Conservation (phyloP, 1,140 invertebrate genomes). For the Delia radicum region DNA sequence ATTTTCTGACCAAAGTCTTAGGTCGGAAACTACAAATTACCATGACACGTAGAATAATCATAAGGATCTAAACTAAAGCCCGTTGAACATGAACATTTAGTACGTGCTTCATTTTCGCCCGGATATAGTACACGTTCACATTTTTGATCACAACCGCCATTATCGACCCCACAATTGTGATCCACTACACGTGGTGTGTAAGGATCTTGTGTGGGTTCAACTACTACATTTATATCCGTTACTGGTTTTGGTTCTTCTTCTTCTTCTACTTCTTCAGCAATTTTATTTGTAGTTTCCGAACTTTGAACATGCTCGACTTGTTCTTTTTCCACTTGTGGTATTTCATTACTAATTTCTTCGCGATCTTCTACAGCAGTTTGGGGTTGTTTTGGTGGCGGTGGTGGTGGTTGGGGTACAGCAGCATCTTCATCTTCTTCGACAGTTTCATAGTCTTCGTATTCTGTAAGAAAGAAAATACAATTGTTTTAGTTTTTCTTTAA, state of each 20-base stretch:
- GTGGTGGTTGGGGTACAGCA: constrained; percentile 28
- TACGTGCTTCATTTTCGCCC: constrained; percentile 43
- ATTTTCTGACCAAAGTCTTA: too few relatives aligned
- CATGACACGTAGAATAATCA: constrained; percentile 45
- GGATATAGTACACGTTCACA: constrained; percentile 46
- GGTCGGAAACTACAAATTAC: too few relatives aligned
- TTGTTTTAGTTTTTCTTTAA: too few relatives aligned
- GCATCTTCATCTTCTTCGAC: constrained; percentile 31
- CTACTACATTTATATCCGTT: constrained; percentile 32
- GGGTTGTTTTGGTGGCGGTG: constrained; percentile 35
- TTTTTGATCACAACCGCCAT: constrained; percentile 51
- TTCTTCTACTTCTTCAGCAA: not conserved
- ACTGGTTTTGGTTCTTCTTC: not conserved
- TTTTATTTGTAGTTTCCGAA: not conserved
- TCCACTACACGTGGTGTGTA: constrained; percentile 44
- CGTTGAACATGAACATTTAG: constrained; percentile 44
- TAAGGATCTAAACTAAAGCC: constrained; percentile 46
- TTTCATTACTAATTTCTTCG: constrained; percentile 26
- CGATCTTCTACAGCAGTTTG: constrained; percentile 12
- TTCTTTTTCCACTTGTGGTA: not conserved
- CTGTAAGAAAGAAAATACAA: not conserved
- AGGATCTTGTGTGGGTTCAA: constrained; percentile 37
- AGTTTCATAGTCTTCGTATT: constrained; percentile 38
- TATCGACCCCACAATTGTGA: constrained; percentile 41
- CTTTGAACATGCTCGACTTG: not conserved